Percentiles rank a stretch among this genome's conserved stretches.
These are phyloP conservation scores for Idris sp. DNA, from an alignment of 1,140 invertebrate genomes.

Conservation along the genomic window DNA sequence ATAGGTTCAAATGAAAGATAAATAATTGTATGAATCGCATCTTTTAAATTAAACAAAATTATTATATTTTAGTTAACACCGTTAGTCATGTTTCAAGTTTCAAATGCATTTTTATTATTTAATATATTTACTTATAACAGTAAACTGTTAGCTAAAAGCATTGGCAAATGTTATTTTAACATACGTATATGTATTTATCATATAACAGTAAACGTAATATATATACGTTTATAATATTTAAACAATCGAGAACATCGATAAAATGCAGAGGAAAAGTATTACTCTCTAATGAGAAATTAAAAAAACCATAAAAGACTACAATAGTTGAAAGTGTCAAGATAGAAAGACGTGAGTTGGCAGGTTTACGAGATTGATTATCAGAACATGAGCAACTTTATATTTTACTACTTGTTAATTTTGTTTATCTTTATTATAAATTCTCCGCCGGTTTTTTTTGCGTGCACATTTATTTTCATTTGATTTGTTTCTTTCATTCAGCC, in stretches of 20 bases:
- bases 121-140: too few relatives aligned
- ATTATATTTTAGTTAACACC: too few relatives aligned
- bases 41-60: too few relatives aligned
- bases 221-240: constrained; percentile 6
- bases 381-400: background rate
- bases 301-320: background rate
- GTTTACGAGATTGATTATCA: constrained; percentile 2
- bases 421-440: background rate
- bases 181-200: background rate
- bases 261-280: constrained; percentile 1
- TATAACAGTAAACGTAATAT: constrained; percentile 2
- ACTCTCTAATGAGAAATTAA: constrained; percentile 3
- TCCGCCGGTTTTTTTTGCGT: background rate
- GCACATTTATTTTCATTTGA: background rate
- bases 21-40: too few relatives aligned
- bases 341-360: constrained; percentile 1
- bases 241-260: background rate
- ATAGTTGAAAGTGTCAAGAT: background rate
- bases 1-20: too few relatives aligned
- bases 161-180: too few relatives aligned
- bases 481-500: too few relatives aligned
- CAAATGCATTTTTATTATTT: too few relatives aligned
- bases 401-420: too few relatives aligned
- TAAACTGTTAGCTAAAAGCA: too few relatives aligned
- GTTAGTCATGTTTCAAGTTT: too few relatives aligned